Percentiles rank a stretch among this genome's conserved stretches.
These are phyloP conservation scores for Axis porcinus DNA, from an alignment of 2,113 vertebrate species.

Conservation along the genomic window DNA sequence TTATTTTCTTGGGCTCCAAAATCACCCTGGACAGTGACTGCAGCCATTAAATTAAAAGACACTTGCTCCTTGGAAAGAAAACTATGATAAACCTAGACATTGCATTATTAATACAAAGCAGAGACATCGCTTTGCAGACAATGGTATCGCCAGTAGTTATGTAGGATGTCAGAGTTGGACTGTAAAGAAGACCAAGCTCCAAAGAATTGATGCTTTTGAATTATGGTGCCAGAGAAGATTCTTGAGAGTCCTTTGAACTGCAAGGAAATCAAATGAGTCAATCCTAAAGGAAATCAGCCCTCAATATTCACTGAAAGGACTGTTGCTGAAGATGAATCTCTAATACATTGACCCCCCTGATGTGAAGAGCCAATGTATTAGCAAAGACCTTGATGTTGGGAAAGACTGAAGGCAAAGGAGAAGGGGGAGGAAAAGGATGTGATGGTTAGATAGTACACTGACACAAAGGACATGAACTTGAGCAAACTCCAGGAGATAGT, in stretches of 20 bases:
- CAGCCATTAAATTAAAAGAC: neutral
- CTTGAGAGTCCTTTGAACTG: neutral
- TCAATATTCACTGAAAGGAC: neutral
- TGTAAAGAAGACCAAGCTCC: neutral
- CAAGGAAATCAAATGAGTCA: neutral
- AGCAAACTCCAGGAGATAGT: neutral
- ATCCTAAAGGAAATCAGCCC: neutral
- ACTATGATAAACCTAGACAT: neutral
- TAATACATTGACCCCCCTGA: neutral
- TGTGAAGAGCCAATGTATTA: neutral
- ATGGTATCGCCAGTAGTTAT: neutral
- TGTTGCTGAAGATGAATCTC: neutral
- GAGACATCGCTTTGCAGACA: neutral
- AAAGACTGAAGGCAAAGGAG: neutral
- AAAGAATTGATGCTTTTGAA: neutral
- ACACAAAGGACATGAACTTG: neutral
- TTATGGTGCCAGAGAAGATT: neutral
- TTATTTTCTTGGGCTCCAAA: neutral
- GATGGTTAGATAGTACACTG: neutral
- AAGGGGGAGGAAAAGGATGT: rapidly evolving
- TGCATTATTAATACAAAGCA: neutral
- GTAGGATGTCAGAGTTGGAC: neutral
- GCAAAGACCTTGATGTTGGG: neutral
- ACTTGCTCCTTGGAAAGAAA: neutral
- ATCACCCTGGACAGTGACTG: neutral